Percentiles rank a stretch among this genome's conserved stretches.
Conservation (phyloP, 2,797 vertebrate genomes). For the Clamator glandarius region DNA sequence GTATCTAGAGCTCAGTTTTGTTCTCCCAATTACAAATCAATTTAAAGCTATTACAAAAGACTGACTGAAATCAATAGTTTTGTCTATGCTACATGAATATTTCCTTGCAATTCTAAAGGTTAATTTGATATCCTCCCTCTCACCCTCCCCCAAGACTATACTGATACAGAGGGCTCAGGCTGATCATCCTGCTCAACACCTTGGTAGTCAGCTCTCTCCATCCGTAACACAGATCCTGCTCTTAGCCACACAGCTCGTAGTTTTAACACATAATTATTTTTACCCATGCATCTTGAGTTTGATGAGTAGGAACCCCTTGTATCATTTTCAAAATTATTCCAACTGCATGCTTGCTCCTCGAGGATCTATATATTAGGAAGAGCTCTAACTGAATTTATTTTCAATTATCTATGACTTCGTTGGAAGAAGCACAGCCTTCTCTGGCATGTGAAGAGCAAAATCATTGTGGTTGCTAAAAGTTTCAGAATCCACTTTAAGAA, state of each 20-base stretch:
- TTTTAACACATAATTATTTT: not conserved
- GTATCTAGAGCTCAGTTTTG: not conserved
- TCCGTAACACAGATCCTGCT: not conserved
- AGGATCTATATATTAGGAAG: not conserved
- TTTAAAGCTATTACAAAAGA: not conserved
- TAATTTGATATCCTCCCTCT: not conserved
- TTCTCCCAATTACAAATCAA: not conserved
- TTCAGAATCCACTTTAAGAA: constrained; percentile 42
- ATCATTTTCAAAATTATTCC: not conserved
- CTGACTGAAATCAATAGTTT: not conserved
- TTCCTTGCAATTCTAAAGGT: not conserved
- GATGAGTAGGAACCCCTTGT: not conserved
- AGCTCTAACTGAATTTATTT: not conserved
- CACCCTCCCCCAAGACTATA: no score
- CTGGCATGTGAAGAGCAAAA: not conserved
- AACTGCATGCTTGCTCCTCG: not conserved
- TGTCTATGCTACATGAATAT: not conserved
- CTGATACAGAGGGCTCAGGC: not conserved
- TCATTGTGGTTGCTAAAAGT: not conserved
- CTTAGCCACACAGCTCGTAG: not conserved
- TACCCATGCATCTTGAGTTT: not conserved
- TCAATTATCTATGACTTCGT: not conserved
- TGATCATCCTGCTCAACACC: not conserved
- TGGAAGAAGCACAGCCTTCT: not conserved
- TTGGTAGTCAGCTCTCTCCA: not conserved